Percentiles rank a stretch among this genome's conserved stretches.
Evolutionary conservation across 2,113 vertebrate genomes (phyloP).

Genomic region (Strigops habroptila): DNA sequence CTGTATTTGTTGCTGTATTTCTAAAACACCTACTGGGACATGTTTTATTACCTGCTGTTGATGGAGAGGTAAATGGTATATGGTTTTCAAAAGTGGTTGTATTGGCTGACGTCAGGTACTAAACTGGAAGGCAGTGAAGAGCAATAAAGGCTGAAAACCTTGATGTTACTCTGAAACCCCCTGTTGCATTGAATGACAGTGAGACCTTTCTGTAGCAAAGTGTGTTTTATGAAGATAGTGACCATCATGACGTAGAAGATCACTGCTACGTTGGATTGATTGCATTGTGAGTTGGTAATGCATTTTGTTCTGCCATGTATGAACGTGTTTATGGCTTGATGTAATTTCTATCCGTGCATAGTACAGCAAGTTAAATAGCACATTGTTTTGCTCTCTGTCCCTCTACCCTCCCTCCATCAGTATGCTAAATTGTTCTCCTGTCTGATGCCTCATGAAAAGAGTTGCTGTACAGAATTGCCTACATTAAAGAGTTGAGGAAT

Average conservation of each 20-base stretch:
- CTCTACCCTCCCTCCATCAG: neutral
- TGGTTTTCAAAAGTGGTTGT: neutral
- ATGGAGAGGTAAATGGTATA: neutral
- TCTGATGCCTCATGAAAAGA: neutral
- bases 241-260: fast-evolving
- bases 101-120: neutral
- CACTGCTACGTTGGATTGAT: neutral
- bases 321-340: neutral
- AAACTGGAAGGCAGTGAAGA: neutral
- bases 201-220: neutral
- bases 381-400: neutral
- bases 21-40: neutral
- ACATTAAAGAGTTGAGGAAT: neutral
- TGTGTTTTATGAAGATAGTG: neutral
- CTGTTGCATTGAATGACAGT: fast-evolving
- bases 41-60: neutral
- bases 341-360: neutral
- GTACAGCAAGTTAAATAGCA: neutral
- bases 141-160: neutral
- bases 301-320: fast-evolving
- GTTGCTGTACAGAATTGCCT: neutral
- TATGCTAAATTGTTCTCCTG: neutral
- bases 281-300: neutral
- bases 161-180: neutral
- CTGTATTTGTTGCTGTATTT: neutral